These are phyloP conservation scores for Tanypteryx hageni DNA, from an alignment of 2,888 invertebrate species.

Conservation along the genomic window DNA sequence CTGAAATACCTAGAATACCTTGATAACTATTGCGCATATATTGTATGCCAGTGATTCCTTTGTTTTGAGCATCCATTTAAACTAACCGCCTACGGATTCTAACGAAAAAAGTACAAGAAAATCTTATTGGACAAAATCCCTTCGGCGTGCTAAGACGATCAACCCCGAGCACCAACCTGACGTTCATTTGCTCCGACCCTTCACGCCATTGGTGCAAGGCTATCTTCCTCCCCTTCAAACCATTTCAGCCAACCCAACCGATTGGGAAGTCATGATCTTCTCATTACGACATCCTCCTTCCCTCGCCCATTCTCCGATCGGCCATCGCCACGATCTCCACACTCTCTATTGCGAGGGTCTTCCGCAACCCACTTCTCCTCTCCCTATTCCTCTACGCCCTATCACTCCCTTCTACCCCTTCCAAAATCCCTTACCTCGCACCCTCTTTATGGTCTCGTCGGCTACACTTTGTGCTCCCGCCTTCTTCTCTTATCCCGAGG, in stretches of 20 bases:
- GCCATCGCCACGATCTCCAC: too few relatives aligned
- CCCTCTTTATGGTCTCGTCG: conserved; percentile 15
- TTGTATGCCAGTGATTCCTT: too few relatives aligned
- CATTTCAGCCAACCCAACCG: neutral
- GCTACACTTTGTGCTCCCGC: conserved; percentile 16
- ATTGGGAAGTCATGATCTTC: conserved; percentile 6
- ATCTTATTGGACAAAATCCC: neutral
- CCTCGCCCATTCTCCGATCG: too few relatives aligned
- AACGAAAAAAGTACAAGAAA: too few relatives aligned
- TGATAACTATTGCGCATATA: too few relatives aligned
- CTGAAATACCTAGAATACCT: too few relatives aligned
- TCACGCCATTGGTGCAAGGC: neutral
- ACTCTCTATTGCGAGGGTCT: neutral
- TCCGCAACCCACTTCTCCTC: conserved; percentile 1
- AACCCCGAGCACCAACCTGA: conserved; percentile 1
- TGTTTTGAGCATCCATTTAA: too few relatives aligned
- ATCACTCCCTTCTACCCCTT: neutral
- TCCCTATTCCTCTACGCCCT: neutral
- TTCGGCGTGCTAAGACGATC: neutral
- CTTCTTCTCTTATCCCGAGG: neutral
- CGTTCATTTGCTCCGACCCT: neutral
- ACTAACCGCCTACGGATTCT: too few relatives aligned
- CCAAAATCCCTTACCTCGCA: neutral
- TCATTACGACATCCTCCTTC: neutral
- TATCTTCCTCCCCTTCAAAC: neutral